phyloP scores from a whole-genome alignment of 2,888 invertebrate genomes.

The Nymphalis urticae region DNA sequence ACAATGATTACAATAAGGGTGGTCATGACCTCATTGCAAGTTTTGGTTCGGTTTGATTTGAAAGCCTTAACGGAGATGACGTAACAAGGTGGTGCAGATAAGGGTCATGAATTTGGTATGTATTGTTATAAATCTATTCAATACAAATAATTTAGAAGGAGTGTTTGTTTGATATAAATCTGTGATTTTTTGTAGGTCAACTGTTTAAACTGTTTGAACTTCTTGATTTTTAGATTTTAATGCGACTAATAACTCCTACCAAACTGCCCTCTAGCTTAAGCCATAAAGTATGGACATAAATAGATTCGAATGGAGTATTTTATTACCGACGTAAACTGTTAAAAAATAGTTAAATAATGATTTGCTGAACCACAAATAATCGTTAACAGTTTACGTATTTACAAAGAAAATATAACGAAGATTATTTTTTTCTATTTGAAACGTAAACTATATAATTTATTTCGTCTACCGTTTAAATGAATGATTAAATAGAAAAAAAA shows the following conservation, averaged over 20 bases:
- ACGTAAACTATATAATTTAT: neutral
- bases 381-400: constrained; percentile 46
- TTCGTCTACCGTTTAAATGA: no score
- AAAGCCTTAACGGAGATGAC: neutral
- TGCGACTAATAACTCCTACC: constrained; percentile 7
- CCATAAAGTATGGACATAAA: constrained; percentile 48
- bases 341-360: constrained; percentile 67
- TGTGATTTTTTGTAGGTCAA: neutral
- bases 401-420: neutral
- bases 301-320: constrained; percentile 62
- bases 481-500: no score
- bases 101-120: neutral
- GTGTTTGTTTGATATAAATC: neutral
- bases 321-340: constrained; percentile 63
- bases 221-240: constrained; percentile 24
- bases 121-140: neutral
- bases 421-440: neutral
- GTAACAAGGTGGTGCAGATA: neutral
- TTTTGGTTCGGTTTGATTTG: constrained; percentile 4
- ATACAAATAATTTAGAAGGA: no score
- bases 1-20: constrained; percentile 13
- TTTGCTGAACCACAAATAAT: constrained; percentile 67
- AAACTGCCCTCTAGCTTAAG: constrained; percentile 30
- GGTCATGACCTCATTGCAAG: constrained; percentile 12
- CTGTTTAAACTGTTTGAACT: constrained; percentile 10